Percentiles rank a stretch among this genome's conserved stretches.
Conservation (phyloP, 2,113 vertebrate genomes). For the Galemys pyrenaicus region DNA sequence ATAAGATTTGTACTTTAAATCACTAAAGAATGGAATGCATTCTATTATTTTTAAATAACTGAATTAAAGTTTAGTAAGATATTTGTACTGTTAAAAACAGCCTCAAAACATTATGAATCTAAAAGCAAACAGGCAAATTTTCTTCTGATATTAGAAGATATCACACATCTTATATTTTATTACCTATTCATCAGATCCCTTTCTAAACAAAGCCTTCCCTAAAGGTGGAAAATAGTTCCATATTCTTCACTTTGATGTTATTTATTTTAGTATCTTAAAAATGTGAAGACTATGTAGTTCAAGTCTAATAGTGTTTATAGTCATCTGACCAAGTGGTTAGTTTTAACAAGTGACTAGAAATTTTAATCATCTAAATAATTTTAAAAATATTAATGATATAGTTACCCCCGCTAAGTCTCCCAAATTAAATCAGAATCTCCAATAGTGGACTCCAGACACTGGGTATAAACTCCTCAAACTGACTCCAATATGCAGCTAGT, state of each 20-base stretch:
- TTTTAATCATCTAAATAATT: neutral
- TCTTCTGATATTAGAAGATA: neutral
- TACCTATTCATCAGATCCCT: neutral
- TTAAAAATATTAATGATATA: neutral
- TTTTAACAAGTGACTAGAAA: conserved; percentile 32
- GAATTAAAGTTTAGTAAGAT: conserved; percentile 7
- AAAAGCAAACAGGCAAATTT: conserved; percentile 21
- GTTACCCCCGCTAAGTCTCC: neutral
- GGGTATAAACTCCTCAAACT: neutral
- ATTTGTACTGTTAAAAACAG: neutral
- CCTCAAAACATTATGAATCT: neutral
- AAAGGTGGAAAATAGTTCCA: neutral
- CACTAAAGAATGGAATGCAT: neutral
- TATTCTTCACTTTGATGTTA: neutral
- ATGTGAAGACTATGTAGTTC: neutral
- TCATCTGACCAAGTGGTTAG: neutral
- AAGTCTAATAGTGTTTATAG: neutral
- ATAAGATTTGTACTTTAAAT: neutral
- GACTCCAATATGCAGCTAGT: neutral
- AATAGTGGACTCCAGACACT: neutral
- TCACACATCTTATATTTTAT: neutral
- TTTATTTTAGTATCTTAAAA: conserved; percentile 4
- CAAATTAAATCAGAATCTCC: conserved; percentile 27
- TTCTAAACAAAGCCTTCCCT: neutral
- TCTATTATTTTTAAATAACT: neutral